Conservation (phyloP, 2,888 invertebrate genomes). For the Eilema sororculum region DNA sequence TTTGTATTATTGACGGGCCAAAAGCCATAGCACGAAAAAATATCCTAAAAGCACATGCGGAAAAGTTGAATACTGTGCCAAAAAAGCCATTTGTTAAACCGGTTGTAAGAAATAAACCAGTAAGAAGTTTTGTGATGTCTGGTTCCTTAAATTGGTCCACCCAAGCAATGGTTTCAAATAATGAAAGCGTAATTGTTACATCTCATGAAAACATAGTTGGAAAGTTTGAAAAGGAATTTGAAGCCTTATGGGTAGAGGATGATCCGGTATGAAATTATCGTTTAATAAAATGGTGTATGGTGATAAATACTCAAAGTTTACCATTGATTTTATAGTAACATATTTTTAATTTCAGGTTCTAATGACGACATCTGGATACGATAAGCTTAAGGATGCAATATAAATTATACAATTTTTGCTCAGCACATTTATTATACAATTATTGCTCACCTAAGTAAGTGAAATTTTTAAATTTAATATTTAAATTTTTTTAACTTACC, state of each 20-base stretch:
- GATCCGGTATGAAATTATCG: conserved; percentile 73
- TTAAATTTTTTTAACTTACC: no score
- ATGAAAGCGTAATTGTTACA: conserved; percentile 90
- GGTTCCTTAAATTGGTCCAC: conserved; percentile 93
- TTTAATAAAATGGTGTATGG: neutral
- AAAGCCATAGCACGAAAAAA: conserved; percentile 77
- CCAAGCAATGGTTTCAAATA: conserved; percentile 90
- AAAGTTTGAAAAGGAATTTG: conserved; percentile 88
- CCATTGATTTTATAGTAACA: neutral
- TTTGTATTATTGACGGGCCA: conserved; percentile 89
- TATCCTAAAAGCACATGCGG: conserved; percentile 73
- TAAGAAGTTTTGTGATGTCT: conserved; percentile 86
- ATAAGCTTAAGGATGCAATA: conserved; percentile 18
- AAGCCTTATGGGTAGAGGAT: conserved; percentile 87
- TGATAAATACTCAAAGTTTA: neutral
- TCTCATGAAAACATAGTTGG: conserved; percentile 84
- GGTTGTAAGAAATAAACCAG: conserved; percentile 60
- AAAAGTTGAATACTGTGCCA: conserved; percentile 75
- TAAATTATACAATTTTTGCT: neutral
- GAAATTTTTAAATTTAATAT: neutral
- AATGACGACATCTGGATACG: conserved; percentile 34
- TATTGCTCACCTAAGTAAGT: conserved; percentile 7
- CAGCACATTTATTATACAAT: conserved; percentile 1
- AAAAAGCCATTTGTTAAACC: conserved; percentile 56
- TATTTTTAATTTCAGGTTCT: conserved; percentile 61